Percentiles rank a stretch among this genome's conserved stretches.
phyloP scores from a whole-genome alignment of 37 sponge, comb jelly and placozoan genomes.

The Beroe ovata region DNA sequence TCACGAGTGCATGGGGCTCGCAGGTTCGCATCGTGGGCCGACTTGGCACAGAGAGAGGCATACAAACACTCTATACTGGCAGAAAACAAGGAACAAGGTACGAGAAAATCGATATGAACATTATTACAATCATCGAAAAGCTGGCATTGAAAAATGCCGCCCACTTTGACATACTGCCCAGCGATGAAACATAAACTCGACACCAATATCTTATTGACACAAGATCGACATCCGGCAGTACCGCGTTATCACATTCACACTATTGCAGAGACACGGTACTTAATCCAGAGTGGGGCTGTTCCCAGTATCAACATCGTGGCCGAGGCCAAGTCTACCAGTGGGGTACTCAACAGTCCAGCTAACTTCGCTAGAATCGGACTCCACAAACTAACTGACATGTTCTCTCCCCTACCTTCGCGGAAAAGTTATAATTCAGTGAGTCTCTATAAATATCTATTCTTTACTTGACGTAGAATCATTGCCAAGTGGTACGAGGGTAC shows the following conservation, averaged over 20 bases:
- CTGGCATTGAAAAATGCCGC: too few species aligned
- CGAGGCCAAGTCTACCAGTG: not conserved
- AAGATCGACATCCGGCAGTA: too few species aligned
- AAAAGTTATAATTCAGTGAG: conserved; percentile 12
- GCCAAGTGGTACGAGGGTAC: too few species aligned
- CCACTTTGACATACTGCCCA: too few species aligned
- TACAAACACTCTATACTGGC: conserved; percentile 11
- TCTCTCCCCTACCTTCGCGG: conserved; percentile 29
- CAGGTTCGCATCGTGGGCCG: conserved; percentile 51
- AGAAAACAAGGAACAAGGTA: conserved; percentile 48
- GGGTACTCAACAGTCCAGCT: not conserved
- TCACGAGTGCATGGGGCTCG: conserved; percentile 60
- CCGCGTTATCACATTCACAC: too few species aligned
- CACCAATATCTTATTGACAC: too few species aligned
- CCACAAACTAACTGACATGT: conserved; percentile 10
- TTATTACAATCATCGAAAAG: too few species aligned
- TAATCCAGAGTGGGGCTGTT: not conserved
- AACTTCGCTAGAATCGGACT: conserved; percentile 28
- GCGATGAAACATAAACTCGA: too few species aligned
- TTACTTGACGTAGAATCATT: too few species aligned
- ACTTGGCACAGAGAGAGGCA: conserved; percentile 33
- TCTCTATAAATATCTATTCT: too few species aligned
- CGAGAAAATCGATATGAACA: too few species aligned
- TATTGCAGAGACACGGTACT: not conserved
- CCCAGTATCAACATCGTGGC: not conserved